These are phyloP conservation scores for Melanotaenia boesemani DNA, from an alignment of 2,797 vertebrate species.

Conservation along the genomic window DNA sequence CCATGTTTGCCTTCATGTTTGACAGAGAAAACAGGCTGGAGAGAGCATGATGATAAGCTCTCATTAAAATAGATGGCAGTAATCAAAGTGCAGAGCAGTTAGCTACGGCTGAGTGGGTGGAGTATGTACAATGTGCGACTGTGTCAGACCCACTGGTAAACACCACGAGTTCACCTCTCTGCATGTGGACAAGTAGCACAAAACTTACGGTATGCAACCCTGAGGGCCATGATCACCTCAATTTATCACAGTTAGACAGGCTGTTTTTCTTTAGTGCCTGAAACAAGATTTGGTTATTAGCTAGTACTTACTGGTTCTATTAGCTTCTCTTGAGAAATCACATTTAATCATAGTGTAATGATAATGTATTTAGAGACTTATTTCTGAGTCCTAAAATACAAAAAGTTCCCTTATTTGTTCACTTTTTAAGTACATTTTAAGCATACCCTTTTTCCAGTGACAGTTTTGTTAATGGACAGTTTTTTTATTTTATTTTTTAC, in stretches of 20 bases:
- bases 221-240: conserved; percentile 47
- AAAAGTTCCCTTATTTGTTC: not conserved
- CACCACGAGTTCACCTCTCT: conserved; percentile 59
- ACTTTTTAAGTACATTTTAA: not conserved
- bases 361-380: not conserved
- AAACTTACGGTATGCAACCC: conserved; percentile 57
- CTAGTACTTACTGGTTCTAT: conserved; percentile 45
- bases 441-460: not conserved
- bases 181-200: conserved; percentile 48
- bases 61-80: conserved; percentile 86
- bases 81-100: conserved; percentile 85
- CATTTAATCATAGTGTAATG: conserved; percentile 39
- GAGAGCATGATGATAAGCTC: conserved; percentile 65
- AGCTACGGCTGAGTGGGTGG: conserved; percentile 74
- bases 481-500: not conserved
- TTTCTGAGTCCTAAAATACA: conserved; percentile 5
- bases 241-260: conserved; percentile 58
- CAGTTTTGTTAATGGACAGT: no score
- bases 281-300: conserved; percentile 57
- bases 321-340: conserved; percentile 47
- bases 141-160: conserved; percentile 72
- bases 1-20: conserved; percentile 51
- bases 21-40: conserved; percentile 57
- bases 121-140: conserved; percentile 57
- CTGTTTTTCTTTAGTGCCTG: conserved; percentile 49